Conservation (phyloP, 2,797 vertebrate species). For the Vipera latastei region DNA sequence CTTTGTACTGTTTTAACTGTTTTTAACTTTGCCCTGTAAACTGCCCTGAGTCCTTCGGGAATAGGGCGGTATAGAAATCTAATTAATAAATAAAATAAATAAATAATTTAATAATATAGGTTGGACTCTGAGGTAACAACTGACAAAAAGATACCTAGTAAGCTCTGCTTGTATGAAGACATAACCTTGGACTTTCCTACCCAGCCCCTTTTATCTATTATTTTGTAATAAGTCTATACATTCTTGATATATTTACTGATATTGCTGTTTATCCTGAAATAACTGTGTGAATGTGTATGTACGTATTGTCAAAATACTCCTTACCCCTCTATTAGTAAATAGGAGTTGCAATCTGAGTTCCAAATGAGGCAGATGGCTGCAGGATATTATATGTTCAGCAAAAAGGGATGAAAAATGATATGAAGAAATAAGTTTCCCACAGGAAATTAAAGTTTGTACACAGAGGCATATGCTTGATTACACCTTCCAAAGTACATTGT, state of each 20-base stretch:
- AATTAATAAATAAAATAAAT: too few species aligned
- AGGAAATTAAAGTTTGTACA: constrained; percentile 41
- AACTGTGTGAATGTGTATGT: neutral
- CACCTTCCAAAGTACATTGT: constrained; percentile 12
- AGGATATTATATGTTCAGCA: constrained; percentile 32
- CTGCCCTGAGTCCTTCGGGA: too few species aligned
- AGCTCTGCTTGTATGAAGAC: neutral
- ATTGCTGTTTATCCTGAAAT: neutral
- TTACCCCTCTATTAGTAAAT: neutral
- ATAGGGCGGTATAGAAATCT: too few species aligned
- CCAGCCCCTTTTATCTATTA: neutral
- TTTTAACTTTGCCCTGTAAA: too few species aligned
- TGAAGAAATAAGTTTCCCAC: constrained; percentile 24
- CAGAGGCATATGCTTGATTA: constrained; percentile 32
- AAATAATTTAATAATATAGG: neutral
- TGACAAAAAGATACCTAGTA: neutral
- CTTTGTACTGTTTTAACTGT: too few species aligned
- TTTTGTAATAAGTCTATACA: neutral
- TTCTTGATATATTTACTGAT: neutral
- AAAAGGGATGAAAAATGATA: constrained; percentile 32
- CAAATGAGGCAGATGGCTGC: constrained; percentile 20
- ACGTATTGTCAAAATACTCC: neutral
- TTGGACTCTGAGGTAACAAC: neutral
- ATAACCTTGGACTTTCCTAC: neutral
- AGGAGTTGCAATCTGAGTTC: neutral